These are phyloP conservation scores for Megaceryle torquata DNA, from an alignment of 2,113 vertebrate genomes.

Conservation along the genomic window DNA sequence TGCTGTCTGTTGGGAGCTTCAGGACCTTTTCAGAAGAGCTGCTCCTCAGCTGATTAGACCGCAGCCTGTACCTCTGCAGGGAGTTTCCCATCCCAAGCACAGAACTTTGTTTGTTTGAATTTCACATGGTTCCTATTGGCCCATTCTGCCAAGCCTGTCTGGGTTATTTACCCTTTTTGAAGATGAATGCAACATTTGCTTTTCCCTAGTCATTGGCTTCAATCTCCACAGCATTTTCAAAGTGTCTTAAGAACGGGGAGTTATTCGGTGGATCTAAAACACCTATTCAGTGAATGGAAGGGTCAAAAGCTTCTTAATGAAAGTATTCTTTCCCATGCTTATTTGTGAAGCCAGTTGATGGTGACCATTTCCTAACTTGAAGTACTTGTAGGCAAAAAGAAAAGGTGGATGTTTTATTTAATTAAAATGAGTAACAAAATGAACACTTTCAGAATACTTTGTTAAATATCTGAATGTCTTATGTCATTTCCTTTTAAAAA, in stretches of 20 bases:
- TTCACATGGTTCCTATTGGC: neutral
- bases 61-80: neutral
- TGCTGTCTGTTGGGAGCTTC: neutral
- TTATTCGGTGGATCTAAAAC: neutral
- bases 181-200: neutral
- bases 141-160: neutral
- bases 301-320: neutral
- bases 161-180: neutral
- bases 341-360: neutral
- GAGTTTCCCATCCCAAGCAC: rapidly evolving
- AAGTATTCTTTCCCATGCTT: neutral
- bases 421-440: neutral
- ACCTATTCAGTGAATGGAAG: neutral
- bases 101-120: neutral
- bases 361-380: neutral
- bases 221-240: neutral
- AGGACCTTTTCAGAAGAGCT: neutral
- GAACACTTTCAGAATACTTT: neutral
- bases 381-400: neutral
- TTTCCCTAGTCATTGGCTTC: neutral
- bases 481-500: neutral
- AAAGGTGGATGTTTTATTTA: neutral
- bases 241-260: neutral
- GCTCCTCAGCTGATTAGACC: neutral
- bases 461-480: neutral